Base-by-base conservation (phyloP, 1,140 invertebrate genomes). In the Drosophila persimilis region DNA sequence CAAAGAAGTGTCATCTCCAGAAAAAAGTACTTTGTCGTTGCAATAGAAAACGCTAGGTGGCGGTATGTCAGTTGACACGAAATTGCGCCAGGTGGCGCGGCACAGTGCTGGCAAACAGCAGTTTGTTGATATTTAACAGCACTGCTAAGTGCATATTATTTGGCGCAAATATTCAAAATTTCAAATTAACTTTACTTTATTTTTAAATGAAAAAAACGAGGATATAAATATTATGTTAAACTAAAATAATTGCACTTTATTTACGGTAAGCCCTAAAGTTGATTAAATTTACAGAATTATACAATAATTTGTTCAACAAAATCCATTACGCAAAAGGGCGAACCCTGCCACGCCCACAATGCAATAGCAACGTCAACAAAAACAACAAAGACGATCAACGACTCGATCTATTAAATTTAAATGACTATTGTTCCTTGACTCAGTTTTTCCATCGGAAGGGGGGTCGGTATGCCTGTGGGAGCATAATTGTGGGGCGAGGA, bases 381-480 rank as follows among this genome's bases (percentile, higher is more conserved):
- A 35, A 3, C 31, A 62, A 35, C 15, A 63, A 43, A 22, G 60
- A 47, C 35, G 35, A 39, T 39, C 35, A 39, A 39, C 35, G 64
- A 78, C 79, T 81, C 51, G 45, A 35, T 69, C 48, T 29, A 73
- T 58, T 73, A 73, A 61, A 85, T 63, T 81, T 86, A 77, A 86
- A 85, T 85, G 80, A 85, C 80, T 85, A 85, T 85, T 77, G 58
- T 86, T 86, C 69, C 77, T 75, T 81, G 80, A 85, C 80, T 86
- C 80, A 52, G 62, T 61, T 80, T 63, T 39, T 39, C 35, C 35
- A 5, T 44, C 24, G 58, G 31, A 26, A 57, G 54, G 60, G 54
- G 35, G 26, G 15, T 43, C 51, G 45, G 35, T 62, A 8, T 43
- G 20, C 7, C 35, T 59, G 13, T 24, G 35, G 46, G 20, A 31